Percentiles rank a stretch among this genome's conserved stretches.
phyloP scores from a whole-genome alignment of 2,888 invertebrate genomes.

The Sipha maydis region DNA sequence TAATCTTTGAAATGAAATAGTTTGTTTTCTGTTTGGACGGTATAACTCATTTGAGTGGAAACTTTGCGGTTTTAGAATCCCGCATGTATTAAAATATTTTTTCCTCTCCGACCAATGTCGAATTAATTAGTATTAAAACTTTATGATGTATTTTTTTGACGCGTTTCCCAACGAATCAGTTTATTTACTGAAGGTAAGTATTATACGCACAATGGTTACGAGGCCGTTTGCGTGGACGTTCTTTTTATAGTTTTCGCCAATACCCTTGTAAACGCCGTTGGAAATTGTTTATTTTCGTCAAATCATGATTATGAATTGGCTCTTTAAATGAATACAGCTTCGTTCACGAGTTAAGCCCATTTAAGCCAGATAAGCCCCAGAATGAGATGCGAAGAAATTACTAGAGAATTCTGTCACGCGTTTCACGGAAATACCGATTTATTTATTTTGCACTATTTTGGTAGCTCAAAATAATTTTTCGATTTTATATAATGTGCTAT shows the following conservation, averaged over 20 bases:
- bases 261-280: background rate
- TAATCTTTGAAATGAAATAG: constrained; percentile 55
- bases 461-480: background rate
- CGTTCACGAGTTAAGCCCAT: background rate
- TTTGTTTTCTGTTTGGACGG: constrained; percentile 46
- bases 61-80: constrained; percentile 24
- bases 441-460: background rate
- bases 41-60: constrained; percentile 33
- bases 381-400: background rate
- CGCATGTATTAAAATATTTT: background rate
- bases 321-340: background rate
- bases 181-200: background rate
- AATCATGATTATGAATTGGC: background rate
- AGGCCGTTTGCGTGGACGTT: background rate
- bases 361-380: background rate
- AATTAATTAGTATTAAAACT: background rate
- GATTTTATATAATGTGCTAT: background rate
- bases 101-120: background rate
- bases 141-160: background rate
- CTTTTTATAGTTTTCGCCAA: constrained; percentile 26
- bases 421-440: background rate
- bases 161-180: background rate
- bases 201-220: background rate
- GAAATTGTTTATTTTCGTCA: constrained; percentile 10
- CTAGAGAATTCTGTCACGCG: background rate